Conservation (phyloP, 2,113 vertebrate species). For the Columbina picui region DNA sequence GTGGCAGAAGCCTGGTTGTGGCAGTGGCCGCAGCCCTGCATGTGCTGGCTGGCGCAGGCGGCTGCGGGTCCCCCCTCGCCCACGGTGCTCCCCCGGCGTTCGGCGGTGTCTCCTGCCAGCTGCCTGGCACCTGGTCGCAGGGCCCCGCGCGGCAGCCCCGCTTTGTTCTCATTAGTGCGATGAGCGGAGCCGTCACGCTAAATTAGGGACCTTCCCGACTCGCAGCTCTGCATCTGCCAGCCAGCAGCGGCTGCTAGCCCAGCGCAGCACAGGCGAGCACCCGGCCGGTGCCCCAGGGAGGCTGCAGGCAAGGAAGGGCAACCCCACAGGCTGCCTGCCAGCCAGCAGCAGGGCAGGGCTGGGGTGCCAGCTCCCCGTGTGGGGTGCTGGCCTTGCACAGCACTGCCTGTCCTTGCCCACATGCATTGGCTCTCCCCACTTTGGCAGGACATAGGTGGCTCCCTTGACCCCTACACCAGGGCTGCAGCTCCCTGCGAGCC, state of each 20-base stretch:
- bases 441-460: accelerated
- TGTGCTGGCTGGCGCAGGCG: accelerated
- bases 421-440: neutral
- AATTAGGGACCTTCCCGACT: neutral
- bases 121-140: neutral
- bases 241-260: neutral
- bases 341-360: accelerated
- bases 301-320: neutral
- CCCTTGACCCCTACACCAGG: accelerated
- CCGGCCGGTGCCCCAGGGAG: accelerated
- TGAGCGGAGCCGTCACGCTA: neutral
- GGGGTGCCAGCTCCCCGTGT: accelerated
- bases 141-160: neutral
- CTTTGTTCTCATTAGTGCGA: slow-evolving; percentile 29
- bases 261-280: accelerated
- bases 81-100: accelerated
- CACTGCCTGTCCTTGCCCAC: neutral
- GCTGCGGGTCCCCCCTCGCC: accelerated
- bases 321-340: neutral
- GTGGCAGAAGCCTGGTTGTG: neutral
- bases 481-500: neutral
- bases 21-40: neutral
- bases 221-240: neutral
- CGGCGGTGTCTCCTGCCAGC: neutral
- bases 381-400: neutral